Evolutionary conservation across 1,140 invertebrate species (phyloP).

Genomic region (Drosophila nigromelanica): DNA sequence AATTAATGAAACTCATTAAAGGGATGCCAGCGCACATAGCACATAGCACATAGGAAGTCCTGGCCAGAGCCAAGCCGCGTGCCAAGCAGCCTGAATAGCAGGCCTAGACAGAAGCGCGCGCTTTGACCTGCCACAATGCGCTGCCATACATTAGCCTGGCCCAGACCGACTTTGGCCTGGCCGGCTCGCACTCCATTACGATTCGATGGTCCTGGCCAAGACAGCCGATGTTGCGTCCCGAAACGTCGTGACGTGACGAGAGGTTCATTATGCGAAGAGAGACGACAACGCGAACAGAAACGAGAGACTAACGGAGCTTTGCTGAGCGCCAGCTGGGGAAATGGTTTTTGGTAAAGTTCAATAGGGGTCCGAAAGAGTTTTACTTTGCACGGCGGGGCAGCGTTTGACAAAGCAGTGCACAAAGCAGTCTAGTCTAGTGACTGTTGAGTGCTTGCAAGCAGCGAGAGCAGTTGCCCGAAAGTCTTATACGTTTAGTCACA

Average conservation of each 20-base stretch:
- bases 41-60: conserved; percentile 18
- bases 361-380: neutral
- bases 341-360: neutral
- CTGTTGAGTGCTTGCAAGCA: neutral
- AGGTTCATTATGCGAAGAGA: conserved; percentile 7
- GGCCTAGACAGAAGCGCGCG: conserved; percentile 50
- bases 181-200: conserved; percentile 36
- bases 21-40: conserved; percentile 38
- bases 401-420: neutral
- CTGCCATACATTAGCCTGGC: conserved; percentile 65
- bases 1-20: conserved; percentile 83
- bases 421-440: neutral
- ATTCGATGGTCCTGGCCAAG: conserved; percentile 33
- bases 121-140: conserved; percentile 81
- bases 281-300: neutral
- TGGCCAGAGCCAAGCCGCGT: conserved; percentile 7
- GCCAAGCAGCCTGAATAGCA: conserved; percentile 17
- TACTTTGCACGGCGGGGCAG: neutral
- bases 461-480: neutral
- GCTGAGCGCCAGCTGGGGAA: neutral
- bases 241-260: conserved; percentile 6
- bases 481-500: too few species aligned
- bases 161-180: conserved; percentile 31
- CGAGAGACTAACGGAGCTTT: conserved; percentile 7
- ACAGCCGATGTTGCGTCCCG: conserved; percentile 44